These are phyloP conservation scores for Sicus ferrugineus DNA, from an alignment of 2,888 invertebrate genomes.

Conservation along the genomic window DNA sequence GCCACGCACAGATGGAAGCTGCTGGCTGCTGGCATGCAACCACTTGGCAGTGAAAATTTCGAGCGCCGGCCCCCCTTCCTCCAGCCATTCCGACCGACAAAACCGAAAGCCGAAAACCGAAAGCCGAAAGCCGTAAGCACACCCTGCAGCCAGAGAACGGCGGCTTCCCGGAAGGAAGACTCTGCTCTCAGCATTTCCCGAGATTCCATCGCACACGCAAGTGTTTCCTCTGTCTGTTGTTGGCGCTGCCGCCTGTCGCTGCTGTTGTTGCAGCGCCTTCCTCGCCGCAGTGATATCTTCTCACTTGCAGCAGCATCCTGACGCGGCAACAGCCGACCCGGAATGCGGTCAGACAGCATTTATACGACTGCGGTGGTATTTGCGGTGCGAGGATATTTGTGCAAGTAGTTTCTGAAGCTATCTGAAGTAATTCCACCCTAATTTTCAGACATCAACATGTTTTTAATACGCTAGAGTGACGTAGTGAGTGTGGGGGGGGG, in stretches of 20 bases:
- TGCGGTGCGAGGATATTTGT: conserved; percentile 19
- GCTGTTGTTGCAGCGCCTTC: conserved; percentile 3
- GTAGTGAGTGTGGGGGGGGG: background rate
- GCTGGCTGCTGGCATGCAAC: conserved; percentile 8
- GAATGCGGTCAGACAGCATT: conserved; percentile 5
- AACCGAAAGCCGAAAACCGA: background rate
- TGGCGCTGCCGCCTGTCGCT: conserved; percentile 5
- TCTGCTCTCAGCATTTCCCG: conserved; percentile 43
- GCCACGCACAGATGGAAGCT: background rate
- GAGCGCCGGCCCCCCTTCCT: background rate
- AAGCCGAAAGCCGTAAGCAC: background rate
- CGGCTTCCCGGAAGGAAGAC: conserved; percentile 7
- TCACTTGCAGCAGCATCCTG: background rate
- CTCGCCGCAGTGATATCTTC: background rate
- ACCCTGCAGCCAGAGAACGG: too few species aligned
- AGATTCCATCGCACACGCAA: conserved; percentile 38
- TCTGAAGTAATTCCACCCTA: conserved; percentile 23
- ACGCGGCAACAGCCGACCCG: background rate
- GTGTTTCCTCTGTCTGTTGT: conserved; percentile 6
- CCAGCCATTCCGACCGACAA: background rate
- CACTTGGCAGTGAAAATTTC: conserved; percentile 22
- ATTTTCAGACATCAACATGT: conserved; percentile 20
- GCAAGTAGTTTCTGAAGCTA: conserved; percentile 19
- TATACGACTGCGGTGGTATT: conserved; percentile 35
- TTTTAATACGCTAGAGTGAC: background rate